Percentiles rank a stretch among this genome's conserved stretches.
These are phyloP conservation scores for Lithobates pipiens DNA, from an alignment of 2,797 vertebrate genomes.

Conservation along the genomic window DNA sequence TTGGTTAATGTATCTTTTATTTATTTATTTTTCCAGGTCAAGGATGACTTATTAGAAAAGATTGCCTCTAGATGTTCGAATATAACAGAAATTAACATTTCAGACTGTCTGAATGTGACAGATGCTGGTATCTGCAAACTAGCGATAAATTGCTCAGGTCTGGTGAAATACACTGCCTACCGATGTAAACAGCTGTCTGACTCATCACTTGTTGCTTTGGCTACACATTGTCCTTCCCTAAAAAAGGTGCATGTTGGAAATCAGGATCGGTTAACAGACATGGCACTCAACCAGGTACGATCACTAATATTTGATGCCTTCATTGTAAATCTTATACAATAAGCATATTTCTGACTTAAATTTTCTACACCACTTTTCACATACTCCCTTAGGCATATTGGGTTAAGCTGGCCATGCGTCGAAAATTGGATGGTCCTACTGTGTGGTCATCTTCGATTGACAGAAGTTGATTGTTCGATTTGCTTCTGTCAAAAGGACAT, in stretches of 20 bases:
- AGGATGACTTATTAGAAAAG: conserved; percentile 92
- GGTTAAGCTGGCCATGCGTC: no score
- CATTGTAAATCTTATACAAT: neutral
- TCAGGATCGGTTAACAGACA: conserved; percentile 95
- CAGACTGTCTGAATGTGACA: conserved; percentile 93
- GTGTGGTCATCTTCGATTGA: no score
- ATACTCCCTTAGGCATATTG: no score
- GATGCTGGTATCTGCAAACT: conserved; percentile 90
- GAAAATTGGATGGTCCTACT: no score
- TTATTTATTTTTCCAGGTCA: conserved; percentile 82
- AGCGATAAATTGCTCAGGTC: conserved; percentile 90
- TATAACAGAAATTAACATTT: conserved; percentile 97
- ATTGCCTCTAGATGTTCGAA: conserved; percentile 95
- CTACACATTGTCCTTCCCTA: conserved; percentile 91
- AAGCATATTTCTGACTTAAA: no score
- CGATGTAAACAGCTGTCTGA: conserved; percentile 97
- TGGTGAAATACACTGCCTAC: conserved; percentile 94
- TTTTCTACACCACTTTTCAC: no score
- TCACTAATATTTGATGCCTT: neutral
- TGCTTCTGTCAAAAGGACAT: no score
- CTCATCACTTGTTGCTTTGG: conserved; percentile 87
- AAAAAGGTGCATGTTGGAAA: conserved; percentile 98
- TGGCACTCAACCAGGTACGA: conserved; percentile 90
- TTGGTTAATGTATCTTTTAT: no score
- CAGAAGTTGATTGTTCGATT: no score